phyloP scores from a whole-genome alignment of 2,888 invertebrate species.

The Athripsodes cinereus region DNA sequence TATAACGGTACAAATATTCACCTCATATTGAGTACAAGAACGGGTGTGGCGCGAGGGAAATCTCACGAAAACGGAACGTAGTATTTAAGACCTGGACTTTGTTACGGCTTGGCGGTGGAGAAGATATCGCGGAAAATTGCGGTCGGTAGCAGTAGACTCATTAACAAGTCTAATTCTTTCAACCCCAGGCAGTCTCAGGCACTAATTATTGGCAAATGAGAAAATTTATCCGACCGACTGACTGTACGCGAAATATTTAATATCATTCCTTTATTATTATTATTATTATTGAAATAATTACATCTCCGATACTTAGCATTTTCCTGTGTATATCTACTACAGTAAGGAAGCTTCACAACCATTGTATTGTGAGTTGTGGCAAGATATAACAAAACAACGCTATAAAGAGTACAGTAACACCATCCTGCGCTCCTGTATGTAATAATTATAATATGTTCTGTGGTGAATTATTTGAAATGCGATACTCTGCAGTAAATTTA shows the following conservation, averaged over 20 bases:
- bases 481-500: no score
- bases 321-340: no score
- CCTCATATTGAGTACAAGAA: not conserved
- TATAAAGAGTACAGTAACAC: no score
- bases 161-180: constrained; percentile 28
- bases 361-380: no score
- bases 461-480: no score
- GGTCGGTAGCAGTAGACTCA: constrained; percentile 18
- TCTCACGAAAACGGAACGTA: not conserved
- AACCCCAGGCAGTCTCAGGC: constrained; percentile 15
- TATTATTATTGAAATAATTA: not conserved
- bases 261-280: not conserved
- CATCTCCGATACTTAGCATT: not conserved
- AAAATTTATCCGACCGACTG: constrained; percentile 14
- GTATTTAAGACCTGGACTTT: constrained; percentile 8
- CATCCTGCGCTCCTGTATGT: no score
- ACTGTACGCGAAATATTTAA: not conserved
- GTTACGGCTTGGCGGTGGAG: not conserved
- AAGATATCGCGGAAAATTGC: constrained; percentile 22
- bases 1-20: no score
- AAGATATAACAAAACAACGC: no score
- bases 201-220: constrained; percentile 28
- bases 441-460: no score
- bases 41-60: not conserved
- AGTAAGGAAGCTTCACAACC: no score